These are phyloP conservation scores for Ornithorhynchus anatinus DNA, from an alignment of 2,113 vertebrate species.

Conservation along the genomic window DNA sequence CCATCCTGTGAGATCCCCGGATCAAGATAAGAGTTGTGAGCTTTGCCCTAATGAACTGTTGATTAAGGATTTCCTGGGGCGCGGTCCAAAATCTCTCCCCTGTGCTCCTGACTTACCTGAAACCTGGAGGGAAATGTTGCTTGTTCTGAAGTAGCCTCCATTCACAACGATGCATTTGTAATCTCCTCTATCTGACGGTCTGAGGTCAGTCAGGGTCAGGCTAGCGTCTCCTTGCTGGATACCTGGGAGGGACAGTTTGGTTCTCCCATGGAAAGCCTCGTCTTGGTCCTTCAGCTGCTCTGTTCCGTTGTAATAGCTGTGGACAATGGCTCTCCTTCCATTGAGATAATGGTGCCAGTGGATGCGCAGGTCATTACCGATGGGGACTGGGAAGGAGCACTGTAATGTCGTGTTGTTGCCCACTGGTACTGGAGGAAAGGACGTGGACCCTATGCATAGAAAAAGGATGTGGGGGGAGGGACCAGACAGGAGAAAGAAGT, in stretches of 20 bases:
- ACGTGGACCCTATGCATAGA: no score
- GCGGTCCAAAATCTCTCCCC: no score
- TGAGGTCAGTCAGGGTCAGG: not conserved
- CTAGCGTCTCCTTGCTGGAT: not conserved
- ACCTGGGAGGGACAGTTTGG: not conserved
- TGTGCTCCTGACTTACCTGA: not conserved
- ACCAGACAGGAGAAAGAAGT: no score
- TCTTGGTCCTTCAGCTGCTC: not conserved
- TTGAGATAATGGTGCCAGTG: not conserved
- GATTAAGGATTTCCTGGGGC: no score
- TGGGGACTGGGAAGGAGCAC: no score
- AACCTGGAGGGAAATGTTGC: not conserved
- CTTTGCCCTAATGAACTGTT: no score
- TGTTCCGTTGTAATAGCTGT: not conserved
- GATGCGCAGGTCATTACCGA: not conserved
- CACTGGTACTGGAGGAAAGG: no score
- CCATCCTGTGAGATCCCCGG: no score
- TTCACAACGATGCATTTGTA: not conserved
- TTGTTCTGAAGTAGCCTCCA: no score
- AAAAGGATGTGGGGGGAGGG: no score
- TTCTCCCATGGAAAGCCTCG: not conserved
- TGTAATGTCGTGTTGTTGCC: no score
- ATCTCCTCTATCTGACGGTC: not conserved
- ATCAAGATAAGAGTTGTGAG: no score
- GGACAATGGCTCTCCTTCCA: not conserved